Evolutionary conservation across 1,140 invertebrate genomes (phyloP), one percentile per base, ranked within the genome.

Genomic region (Atta colombica): DNA sequence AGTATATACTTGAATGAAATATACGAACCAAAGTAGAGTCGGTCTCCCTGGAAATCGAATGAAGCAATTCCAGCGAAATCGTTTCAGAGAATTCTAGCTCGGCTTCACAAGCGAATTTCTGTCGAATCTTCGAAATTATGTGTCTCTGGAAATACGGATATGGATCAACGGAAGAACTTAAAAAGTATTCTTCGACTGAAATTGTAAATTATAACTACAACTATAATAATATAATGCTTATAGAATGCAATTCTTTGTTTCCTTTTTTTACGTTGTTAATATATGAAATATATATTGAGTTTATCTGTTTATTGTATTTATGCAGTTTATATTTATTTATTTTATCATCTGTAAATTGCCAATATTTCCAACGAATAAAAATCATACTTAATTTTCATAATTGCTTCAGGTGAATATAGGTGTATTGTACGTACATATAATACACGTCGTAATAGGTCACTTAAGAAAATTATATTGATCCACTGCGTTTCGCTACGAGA

Each of bases 401-500:
- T 45, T 81, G 16, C 45, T 55, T 72, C 7, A 8, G n/a, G 35
- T 12, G 21, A 53, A 49, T 45, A n/a, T 31, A 66, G 55, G 51
- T 49, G 7, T 45, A 45, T 10, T 39, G 35, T 51, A 80, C 74
- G 12, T 28, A 55, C 60, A 21, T 72, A 80, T 66, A 80, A 88
- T 81, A 72, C 58, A 77, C 18, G 31, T 61, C 53, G 68, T 31
- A 72, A 60, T 55, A 69, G 28, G 63, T 86, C 88, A 77, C 88
- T 82, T 86, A 89, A 71, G 77, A 89, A 86, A 88, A 89, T 89
- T 65, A 77, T 87, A 87, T 89, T 39, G 84, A 86, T 21, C 68
- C 25, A 7, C 16, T 31, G 10, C 12, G 18, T 35, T 84, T 85
- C 28, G 35, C 53, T 12, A 7, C 1, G 35, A 14, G 39, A 71